These are phyloP conservation scores for Ennomos erosarius DNA, from an alignment of 2,888 invertebrate genomes.

Conservation along the genomic window DNA sequence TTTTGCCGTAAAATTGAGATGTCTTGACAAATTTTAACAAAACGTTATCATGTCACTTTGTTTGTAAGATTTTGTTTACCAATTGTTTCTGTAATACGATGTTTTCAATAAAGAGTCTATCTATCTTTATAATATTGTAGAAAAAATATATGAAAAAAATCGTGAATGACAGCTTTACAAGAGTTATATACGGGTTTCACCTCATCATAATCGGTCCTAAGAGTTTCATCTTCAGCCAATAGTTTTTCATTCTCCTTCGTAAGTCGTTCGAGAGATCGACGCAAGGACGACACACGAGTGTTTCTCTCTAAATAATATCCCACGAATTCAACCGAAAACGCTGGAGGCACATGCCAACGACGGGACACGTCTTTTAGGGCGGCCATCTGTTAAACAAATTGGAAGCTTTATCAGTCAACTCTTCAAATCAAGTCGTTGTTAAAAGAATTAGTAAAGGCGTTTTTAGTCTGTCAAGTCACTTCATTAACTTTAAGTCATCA, in stretches of 20 bases:
- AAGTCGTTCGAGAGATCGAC: conserved; percentile 90
- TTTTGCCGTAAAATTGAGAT: no score
- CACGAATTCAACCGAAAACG: conserved; percentile 97
- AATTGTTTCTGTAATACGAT: no score
- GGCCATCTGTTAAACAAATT: conserved; percentile 77
- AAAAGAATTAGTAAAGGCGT: no score
- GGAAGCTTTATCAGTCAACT: background rate
- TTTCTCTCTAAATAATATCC: conserved; percentile 97
- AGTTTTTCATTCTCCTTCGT: conserved; percentile 90
- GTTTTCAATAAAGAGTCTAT: no score
- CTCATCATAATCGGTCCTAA: conserved; percentile 92
- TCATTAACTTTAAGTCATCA: no score
- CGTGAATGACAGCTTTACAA: background rate
- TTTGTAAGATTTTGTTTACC: no score
- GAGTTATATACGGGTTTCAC: conserved; percentile 62
- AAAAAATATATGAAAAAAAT: background rate
- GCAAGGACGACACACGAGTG: conserved; percentile 91
- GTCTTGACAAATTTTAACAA: no score
- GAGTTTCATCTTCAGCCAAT: conserved; percentile 90
- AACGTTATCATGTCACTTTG: no score
- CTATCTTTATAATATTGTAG: no score
- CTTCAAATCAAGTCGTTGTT: no score
- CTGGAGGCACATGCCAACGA: conserved; percentile 97
- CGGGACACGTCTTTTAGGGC: conserved; percentile 94
- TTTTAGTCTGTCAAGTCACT: no score